A percentile compares a stretch with the other conserved stretches of the same genome.
Evolutionary conservation across 1,140 invertebrate genomes (phyloP).

Genomic region (Thaumetopoea pityocampa): DNA sequence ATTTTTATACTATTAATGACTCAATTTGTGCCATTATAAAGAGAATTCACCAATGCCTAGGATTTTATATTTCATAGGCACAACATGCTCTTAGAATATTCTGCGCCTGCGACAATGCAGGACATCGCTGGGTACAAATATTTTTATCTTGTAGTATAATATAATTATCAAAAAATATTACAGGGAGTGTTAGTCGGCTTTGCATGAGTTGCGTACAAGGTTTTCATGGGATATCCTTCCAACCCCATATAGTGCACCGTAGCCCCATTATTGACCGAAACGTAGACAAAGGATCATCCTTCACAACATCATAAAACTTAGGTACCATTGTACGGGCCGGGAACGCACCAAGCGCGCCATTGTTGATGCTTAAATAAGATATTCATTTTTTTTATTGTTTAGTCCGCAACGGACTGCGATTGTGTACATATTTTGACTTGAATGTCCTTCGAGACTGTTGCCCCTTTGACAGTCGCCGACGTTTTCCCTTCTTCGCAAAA

Average conservation of each 20-base stretch:
- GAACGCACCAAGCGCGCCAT: conserved; percentile 52
- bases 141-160: too few relatives aligned
- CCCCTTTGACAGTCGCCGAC: conserved; percentile 47
- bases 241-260: conserved; percentile 21
- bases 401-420: conserved; percentile 57
- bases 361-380: conserved; percentile 70
- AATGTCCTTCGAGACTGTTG: conserved; percentile 35
- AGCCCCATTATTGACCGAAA: conserved; percentile 50
- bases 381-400: conserved; percentile 70
- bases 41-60: too few relatives aligned
- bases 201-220: conserved; percentile 9
- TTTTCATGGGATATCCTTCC: conserved; percentile 1
- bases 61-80: too few relatives aligned
- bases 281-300: conserved; percentile 57
- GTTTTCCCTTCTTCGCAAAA: conserved; percentile 47
- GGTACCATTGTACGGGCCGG: conserved; percentile 53
- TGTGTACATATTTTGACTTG: conserved; percentile 73
- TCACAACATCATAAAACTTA: conserved; percentile 61
- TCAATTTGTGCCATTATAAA: too few relatives aligned
- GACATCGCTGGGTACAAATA: too few relatives aligned
- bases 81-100: too few relatives aligned
- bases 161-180: too few relatives aligned
- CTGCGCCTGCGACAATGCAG: too few relatives aligned
- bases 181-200: conserved; percentile 4
- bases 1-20: too few relatives aligned